Evolutionary conservation across 2,888 invertebrate genomes (phyloP), one percentile per base, ranked within the genome.

Genomic region (Barypeithes pellucidus): DNA sequence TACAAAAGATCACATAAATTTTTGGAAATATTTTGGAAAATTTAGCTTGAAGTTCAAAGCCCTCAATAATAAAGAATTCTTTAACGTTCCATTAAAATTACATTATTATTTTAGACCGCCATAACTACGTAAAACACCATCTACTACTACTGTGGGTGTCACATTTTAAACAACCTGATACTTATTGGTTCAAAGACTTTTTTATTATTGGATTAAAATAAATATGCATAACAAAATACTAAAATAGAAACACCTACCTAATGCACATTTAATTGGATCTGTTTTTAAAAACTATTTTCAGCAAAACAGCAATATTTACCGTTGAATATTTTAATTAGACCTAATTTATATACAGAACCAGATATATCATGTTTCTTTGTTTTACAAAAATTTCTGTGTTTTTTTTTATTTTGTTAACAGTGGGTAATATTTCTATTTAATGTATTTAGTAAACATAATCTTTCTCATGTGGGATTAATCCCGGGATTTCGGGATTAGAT

Each of bases 321-420:
- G 50, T 50, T 50, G 24, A 22, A 24, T 50, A 50, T 24, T 50
- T 50, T 50, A 22, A 50, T 50, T 47, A 20, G 9, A 22, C 4
- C 16, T 43, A n/a, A 43, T 43, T 43, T 43, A 16, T 39, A 39
- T 43, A 7, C 16, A 16, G 4, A 14, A 8, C 41, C n/a, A 41
- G 14, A 41, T 41, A 16, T 5, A 16, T 43, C n/a, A n/a, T n/a
- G 16, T 7, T 16, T 1, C 16, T 16, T 43, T 8, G 4, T 39
- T 36, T 29, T 29, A 8, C 3, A 29, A 29, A 29, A 2, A 29
- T 29, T n/a, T 29, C 29, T n/a, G n/a, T n/a, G n/a, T n/a, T n/a
- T n/a, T n/a, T n/a, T n/a, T n/a, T n/a, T n/a, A n/a, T n/a, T n/a
- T n/a, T n/a, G n/a, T n/a, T n/a, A n/a, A n/a, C n/a, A n/a, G n/a